phyloP scores from a whole-genome alignment of 2,888 invertebrate genomes.

The Vandiemenella viatica region DNA sequence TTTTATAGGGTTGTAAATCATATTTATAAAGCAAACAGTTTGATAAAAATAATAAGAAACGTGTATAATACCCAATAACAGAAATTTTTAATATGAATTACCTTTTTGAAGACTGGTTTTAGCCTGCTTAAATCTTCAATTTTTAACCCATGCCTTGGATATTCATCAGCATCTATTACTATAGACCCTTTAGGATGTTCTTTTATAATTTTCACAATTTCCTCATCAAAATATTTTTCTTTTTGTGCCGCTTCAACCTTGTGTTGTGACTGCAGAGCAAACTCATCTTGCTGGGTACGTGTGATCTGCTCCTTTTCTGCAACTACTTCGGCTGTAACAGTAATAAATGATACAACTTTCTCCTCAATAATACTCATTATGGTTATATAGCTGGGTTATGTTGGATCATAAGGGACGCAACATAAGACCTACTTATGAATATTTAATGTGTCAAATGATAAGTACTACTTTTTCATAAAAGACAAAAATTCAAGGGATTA shows the following conservation, averaged over 20 bases:
- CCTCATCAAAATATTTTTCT: constrained; percentile 46
- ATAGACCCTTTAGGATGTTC: constrained; percentile 30
- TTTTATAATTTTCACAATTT: constrained; percentile 52
- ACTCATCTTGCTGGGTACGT: constrained; percentile 54
- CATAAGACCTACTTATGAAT: no score
- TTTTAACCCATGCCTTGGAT: constrained; percentile 44
- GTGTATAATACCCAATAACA: no score
- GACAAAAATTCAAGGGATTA: no score
- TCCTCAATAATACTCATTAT: no score
- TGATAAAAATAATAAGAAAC: no score
- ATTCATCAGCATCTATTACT: constrained; percentile 48
- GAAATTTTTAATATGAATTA: constrained; percentile 20
- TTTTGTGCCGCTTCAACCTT: constrained; percentile 44
- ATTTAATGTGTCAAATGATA: no score
- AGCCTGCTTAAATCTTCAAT: constrained; percentile 44
- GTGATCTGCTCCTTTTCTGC: constrained; percentile 47
- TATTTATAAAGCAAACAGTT: no score
- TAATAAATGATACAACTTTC: not conserved
- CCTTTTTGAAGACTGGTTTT: constrained; percentile 46
- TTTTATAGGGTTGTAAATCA: no score
- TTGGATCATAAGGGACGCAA: no score
- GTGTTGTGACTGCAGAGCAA: constrained; percentile 50
- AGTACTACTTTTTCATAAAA: no score
- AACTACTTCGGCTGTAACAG: constrained; percentile 53
- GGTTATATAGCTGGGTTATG: no score